Evolutionary conservation across 2,888 invertebrate species (phyloP).

Genomic region (Drosophila crucigera): DNA sequence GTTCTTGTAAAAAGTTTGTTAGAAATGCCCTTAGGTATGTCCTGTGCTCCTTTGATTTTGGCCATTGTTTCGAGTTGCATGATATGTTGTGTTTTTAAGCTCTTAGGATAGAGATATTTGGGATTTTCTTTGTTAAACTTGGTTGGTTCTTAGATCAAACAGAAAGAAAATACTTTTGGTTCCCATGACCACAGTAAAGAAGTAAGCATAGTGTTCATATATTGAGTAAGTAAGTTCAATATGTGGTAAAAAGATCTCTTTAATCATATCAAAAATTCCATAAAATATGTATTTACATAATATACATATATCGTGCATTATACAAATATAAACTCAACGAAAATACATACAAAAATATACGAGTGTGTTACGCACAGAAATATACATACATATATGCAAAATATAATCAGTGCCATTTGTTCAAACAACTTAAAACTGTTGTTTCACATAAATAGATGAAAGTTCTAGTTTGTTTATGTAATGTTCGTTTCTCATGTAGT

Average conservation of each 20-base stretch:
- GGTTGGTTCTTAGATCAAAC: conserved; percentile 36
- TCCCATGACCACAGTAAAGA: conserved; percentile 58
- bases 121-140: conserved; percentile 12
- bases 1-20: conserved; percentile 73
- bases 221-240: conserved; percentile 31
- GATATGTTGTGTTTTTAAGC: conserved; percentile 62
- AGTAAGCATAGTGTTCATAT: conserved; percentile 50
- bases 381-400: conserved; percentile 57
- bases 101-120: conserved; percentile 62
- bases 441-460: conserved; percentile 35
- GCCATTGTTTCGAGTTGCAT: conserved; percentile 51
- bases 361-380: conserved; percentile 54
- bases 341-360: conserved; percentile 66
- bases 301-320: conserved; percentile 55
- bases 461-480: conserved; percentile 1
- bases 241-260: conserved; percentile 55
- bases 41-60: conserved; percentile 52
- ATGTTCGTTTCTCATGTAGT: conserved; percentile 27
- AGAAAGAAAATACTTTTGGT: conserved; percentile 49
- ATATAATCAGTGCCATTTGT: conserved; percentile 70
- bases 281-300: conserved; percentile 71
- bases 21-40: conserved; percentile 71
- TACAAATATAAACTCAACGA: conserved; percentile 37
- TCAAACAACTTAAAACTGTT: conserved; percentile 75
- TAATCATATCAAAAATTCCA: conserved; percentile 74